Evolutionary conservation across 1,140 invertebrate species (phyloP), one percentile per base, ranked within the genome.

Genomic region (Heliconius nattereri): DNA sequence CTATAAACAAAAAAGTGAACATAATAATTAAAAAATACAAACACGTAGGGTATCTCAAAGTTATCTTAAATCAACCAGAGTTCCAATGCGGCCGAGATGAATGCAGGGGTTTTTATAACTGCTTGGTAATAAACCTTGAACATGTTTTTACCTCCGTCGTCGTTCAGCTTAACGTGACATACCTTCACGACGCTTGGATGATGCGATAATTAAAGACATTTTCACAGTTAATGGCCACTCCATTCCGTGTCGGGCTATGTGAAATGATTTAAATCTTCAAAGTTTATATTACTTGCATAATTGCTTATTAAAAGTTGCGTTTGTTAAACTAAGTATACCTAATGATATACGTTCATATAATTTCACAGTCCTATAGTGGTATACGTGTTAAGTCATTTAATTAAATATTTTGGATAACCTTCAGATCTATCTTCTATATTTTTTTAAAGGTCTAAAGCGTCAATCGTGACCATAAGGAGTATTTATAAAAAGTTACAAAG

Each of bases 81-180:
- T 16, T 16, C 26, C 60, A 66, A 26, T 16, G 57, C n/a, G 32
- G 32, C 73, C 75, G 66, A 78, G 73, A 80, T 81, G 73, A 80
- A 71, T 80, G 85, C 82, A 82, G 81, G 77, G 19, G 81, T 82
- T 78, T 85, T 87, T 85, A 66, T 45, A 74, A 71, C 37, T 76
- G 78, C 80, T 80, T 85, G 78, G 86, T 85, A 87, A 85, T 89
- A 86, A 85, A 87, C 82, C 78, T 86, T 80, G 81, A 81, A 81
- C 78, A 84, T 83, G 78, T 86, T 85, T 85, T 86, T 86, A 83
- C 80, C 72, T 32, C 49, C 52, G 37, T 35, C 73, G 75, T 83
- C 78, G 80, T 78, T 75, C 79, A 83, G 74, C 75, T 81, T 71
- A 82, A 86, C 81, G 83, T 83, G 79, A 81, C 80, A 74, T 81